Conservation (phyloP, 2,797 vertebrate species). For the Odontamblyopus rebecca region DNA sequence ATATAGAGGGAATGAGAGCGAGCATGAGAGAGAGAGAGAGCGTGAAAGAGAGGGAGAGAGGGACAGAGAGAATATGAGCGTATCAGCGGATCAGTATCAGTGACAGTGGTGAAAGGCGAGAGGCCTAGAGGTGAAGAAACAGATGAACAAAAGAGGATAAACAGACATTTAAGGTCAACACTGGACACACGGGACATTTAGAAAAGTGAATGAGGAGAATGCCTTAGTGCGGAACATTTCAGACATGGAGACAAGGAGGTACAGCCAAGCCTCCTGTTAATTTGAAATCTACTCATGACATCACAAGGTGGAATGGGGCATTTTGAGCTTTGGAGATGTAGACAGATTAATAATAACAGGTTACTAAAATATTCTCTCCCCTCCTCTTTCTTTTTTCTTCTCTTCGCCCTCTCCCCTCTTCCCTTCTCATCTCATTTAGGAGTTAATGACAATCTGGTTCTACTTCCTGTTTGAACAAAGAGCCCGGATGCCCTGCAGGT, state of each 20-base stretch:
- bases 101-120: conserved; percentile 65
- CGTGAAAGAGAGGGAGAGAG: neutral
- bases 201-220: too few relatives aligned
- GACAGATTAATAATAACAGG: too few relatives aligned
- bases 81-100: conserved; percentile 46
- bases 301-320: too few relatives aligned
- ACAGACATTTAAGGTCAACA: conserved; percentile 41
- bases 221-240: too few relatives aligned
- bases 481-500: conserved; percentile 5
- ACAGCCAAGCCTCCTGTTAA: too few relatives aligned
- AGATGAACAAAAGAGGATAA: conserved; percentile 29
- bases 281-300: too few relatives aligned
- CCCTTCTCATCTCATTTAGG: neutral
- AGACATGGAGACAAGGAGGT: too few relatives aligned
- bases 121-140: conserved; percentile 39
- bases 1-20: neutral
- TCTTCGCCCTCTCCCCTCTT: too few relatives aligned
- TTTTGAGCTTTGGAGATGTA: too few relatives aligned
- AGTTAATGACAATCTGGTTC: neutral
- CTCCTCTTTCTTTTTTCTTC: too few relatives aligned
- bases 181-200: conserved; percentile 4
- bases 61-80: neutral
- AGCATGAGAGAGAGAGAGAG: neutral
- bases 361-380: too few relatives aligned
- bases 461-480: conserved; percentile 13